A percentile compares a stretch with the other conserved stretches of the same genome.
Conservation (phyloP, 2,888 invertebrate genomes). For the Thymelicus sylvestris region DNA sequence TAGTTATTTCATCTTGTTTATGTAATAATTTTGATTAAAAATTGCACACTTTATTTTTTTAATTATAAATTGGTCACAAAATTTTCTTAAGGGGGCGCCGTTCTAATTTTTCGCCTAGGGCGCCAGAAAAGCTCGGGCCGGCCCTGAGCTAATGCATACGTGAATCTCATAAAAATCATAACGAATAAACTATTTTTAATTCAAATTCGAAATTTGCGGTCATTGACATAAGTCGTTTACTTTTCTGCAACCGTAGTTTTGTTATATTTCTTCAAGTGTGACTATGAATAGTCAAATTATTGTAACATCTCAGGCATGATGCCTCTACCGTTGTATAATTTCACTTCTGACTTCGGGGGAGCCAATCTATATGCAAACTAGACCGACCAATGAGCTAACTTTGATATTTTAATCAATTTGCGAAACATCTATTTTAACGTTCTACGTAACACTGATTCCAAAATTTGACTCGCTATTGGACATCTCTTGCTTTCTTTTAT, state of each 20-base stretch:
- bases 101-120: no score
- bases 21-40: no score
- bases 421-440: slow-evolving; percentile 13
- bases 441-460: slow-evolving; percentile 12
- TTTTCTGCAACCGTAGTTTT: not conserved
- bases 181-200: no score
- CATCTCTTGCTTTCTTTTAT: slow-evolving; percentile 12
- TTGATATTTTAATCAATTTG: slow-evolving; percentile 29
- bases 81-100: no score
- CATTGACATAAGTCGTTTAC: not conserved
- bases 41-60: no score
- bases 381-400: not conserved
- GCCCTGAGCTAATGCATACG: no score
- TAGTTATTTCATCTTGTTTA: no score
- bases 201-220: not conserved
- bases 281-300: slow-evolving; percentile 25
- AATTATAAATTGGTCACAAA: no score
- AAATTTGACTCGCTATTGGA: slow-evolving; percentile 1
- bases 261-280: not conserved
- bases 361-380: slow-evolving; percentile 26
- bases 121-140: no score
- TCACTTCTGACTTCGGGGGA: slow-evolving; percentile 27
- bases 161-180: no score
- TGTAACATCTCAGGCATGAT: slow-evolving; percentile 23
- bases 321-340: slow-evolving; percentile 20